Evolutionary conservation across 1,140 invertebrate genomes (phyloP).

Genomic region (Chrysomallon squamiferum): DNA sequence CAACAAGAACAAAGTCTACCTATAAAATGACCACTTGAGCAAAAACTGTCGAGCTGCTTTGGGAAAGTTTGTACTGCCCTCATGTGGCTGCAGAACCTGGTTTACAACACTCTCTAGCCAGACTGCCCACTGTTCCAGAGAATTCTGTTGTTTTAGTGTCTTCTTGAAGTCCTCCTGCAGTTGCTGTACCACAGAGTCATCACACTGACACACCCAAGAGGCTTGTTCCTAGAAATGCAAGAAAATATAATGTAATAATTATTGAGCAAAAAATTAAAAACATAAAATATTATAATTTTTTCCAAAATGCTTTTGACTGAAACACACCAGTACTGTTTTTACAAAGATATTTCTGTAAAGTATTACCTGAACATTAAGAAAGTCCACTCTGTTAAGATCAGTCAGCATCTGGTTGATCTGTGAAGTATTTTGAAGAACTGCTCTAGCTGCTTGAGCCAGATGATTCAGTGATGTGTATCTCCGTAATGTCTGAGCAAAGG

Average conservation of each 20-base stretch:
- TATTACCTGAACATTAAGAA: conserved; percentile 88
- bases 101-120: conserved; percentile 94
- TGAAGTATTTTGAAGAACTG: conserved; percentile 92
- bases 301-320: not conserved
- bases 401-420: conserved; percentile 97
- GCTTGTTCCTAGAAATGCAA: conserved; percentile 72
- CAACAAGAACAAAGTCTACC: conserved; percentile 67
- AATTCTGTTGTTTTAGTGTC: conserved; percentile 89
- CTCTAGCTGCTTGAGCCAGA: conserved; percentile 92
- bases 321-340: not conserved
- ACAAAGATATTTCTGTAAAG: not conserved
- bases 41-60: conserved; percentile 88
- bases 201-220: conserved; percentile 97
- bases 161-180: conserved; percentile 94
- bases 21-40: conserved; percentile 99
- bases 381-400: conserved; percentile 96
- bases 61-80: conserved; percentile 78
- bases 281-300: not conserved
- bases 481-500: conserved; percentile 92
- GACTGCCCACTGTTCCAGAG: conserved; percentile 94
- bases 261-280: not conserved
- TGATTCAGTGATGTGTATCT: conserved; percentile 99
- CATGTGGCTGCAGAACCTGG: conserved; percentile 85
- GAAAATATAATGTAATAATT: not conserved
- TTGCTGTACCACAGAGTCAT: conserved; percentile 82